Base-by-base conservation (phyloP, 1,140 invertebrate species). In the Artemia franciscana region DNA sequence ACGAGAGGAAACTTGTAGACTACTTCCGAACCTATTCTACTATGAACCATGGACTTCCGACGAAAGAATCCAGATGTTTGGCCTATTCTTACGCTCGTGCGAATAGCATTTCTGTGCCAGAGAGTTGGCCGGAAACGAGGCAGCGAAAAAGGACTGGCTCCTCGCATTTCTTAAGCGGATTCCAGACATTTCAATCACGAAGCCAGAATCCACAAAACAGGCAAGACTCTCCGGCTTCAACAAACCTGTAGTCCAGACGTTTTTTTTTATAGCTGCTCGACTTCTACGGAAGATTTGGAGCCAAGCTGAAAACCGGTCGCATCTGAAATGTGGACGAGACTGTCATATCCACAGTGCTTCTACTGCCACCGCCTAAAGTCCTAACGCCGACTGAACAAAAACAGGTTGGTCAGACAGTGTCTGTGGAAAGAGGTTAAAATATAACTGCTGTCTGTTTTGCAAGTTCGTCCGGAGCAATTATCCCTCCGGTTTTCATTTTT, bases 281-380 rank as follows among this genome's bases (percentile, higher is more conserved):
- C 0, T 24, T 61, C n/a, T 26, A 51, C n/a, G 67, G 69, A 12
- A 64, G 69, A 58, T 59, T 66, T 28, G 58, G 59, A 26, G 26
- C 68, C 59, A 57, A 62, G 15, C 67, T 71, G 56, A 58, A 59
- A 62, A 21, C 67, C 25, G n/a, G 30, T 9, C 57, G 63, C 5
- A 72, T 72, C 59, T 73, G 67, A 64, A 74, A 74, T 67, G 65
- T 72, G n/a, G 73, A 74, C 63, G 73, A 74, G 63, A 74, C 71
- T 2, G 72, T 71, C 21, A 24, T 71, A 9, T 70, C 67, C 24
- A 73, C 73, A 21, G 73, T 74, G 0, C 69, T 72, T 24, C n/a
- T n/a, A n/a, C n/a, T n/a, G n/a, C 67, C 65, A 61, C 69, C 69
- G 18, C 27, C 60, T 51, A 70, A 62, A 69, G 30, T 39, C 30